phyloP scores from a whole-genome alignment of 2,888 invertebrate genomes.

The Myathropa florea region DNA sequence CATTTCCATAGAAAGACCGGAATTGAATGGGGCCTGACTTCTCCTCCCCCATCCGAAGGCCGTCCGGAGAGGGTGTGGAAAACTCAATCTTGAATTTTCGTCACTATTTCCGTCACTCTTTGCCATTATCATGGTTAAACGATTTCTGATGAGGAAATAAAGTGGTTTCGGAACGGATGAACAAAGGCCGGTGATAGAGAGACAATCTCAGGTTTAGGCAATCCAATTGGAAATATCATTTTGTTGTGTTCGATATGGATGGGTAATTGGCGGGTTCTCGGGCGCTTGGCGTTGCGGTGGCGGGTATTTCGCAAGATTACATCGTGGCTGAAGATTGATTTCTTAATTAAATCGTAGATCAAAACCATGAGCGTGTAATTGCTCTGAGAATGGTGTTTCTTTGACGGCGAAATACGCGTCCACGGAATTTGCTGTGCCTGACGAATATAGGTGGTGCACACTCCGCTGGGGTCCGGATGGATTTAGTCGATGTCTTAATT shows the following conservation, averaged over 20 bases:
- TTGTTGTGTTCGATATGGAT: conserved; percentile 18
- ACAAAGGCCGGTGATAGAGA: conserved; percentile 18
- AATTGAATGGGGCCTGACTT: not conserved
- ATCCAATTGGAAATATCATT: conserved; percentile 49
- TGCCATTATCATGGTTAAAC: conserved; percentile 40
- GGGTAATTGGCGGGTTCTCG: not conserved
- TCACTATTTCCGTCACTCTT: not conserved
- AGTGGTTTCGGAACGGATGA: conserved; percentile 37
- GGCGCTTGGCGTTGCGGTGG: not conserved
- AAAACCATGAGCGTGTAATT: conserved; percentile 21
- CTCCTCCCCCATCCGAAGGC: not conserved
- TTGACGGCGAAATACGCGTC: not conserved
- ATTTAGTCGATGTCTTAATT: not conserved
- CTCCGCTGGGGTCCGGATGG: not conserved
- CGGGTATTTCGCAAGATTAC: conserved; percentile 3
- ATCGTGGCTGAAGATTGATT: conserved; percentile 35
- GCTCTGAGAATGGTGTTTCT: not conserved
- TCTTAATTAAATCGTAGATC: conserved; percentile 56
- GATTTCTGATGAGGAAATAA: conserved; percentile 60
- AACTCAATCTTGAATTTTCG: conserved; percentile 19
- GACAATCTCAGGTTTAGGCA: conserved; percentile 23
- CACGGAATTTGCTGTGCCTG: not conserved
- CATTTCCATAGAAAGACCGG: conserved; percentile 27
- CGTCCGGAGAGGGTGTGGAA: not conserved
- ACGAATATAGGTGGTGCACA: not conserved